Base-by-base conservation (phyloP, 2,113 vertebrate species). In the Alectura lathami region DNA sequence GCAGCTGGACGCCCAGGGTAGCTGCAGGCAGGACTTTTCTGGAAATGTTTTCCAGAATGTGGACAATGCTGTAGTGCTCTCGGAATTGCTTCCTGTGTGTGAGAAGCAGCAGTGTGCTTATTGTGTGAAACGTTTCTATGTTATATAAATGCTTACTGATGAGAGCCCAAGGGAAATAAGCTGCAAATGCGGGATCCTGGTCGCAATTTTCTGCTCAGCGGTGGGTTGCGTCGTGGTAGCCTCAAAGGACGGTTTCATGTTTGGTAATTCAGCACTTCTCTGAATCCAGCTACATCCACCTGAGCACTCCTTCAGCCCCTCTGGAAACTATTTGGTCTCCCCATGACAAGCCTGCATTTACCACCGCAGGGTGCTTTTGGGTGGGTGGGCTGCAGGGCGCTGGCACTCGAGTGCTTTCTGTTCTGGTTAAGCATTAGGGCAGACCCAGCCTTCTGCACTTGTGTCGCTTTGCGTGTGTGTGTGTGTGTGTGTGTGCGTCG, bases 271-370 rank as follows among this genome's bases (percentile, higher is more conserved):
- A 88, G 64, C 12, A 12, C 17, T 32, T 81, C 27, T 43, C 15
- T 13, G 36, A 66, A 82, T 56, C 27, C 45, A 62, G 38, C 11
- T 38, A 20, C 13, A 22, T 73, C 32, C 22, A 23, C 36, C 6
- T 38, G 15, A 64, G 29, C 30, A 32, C 26, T 66, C 22, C 9
- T 81, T 84, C 51, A 38, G 4, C 54, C n/a, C 70, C 4, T 68
- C 3, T 59, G 26, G 29, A 38, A 38, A 29, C 43, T 74, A 0
- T 18, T 54, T 17, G 48, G 0, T 42, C 47, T 87, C 29, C 40
- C 13, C 9, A 2, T 45, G 29, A 18, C 20, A 0, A 0, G 34
- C 2, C 45, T 69, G 29, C 48, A 1, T 84, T 79, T 27, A 77
- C 16, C 43, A 45, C 32, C 5, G 1, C 63, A n/a, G 20, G 8